Evolutionary conservation across 2,113 vertebrate genomes (phyloP), one percentile per base, ranked within the genome.

Genomic region (Panthera leo): DNA sequence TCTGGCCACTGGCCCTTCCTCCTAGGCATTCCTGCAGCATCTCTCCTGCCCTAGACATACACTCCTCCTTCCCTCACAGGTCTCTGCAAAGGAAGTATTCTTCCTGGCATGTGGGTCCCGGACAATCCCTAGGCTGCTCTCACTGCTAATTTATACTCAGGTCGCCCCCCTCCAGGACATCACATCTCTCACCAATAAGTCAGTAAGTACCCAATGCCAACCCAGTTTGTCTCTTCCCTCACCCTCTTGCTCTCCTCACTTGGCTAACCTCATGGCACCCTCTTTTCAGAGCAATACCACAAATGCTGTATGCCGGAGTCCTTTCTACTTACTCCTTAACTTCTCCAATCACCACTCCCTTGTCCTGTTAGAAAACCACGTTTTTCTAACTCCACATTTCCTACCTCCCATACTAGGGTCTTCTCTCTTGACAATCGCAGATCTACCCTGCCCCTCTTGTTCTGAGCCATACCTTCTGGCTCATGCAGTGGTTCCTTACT

Each of bases 261-360:
- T 53, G 63, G 80, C 86, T 55, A 78, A 34, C 67, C 45, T 48
- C 31, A 70, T 63, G 42, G 39, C 25, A n/a, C 7, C 45, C 51
- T 73, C 89, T 96, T 95, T 91, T 80, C 84, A 90, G 42, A 96
- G 36, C 85, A 80, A 78, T 7, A 71, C 31, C 39, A 94, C 27
- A 63, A 87, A n/a, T 4, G 16, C 55, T 82, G 45, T 34, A 79
- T 7, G 31, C 70, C 76, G 58, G 42, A 91, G 25, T 76, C 45
- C 75, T 55, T 89, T 86, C 73, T 58, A 53, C 67, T 86, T 55
- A 65, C 29, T 83, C 45, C 8, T 58, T 14, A 71, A 13, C 19
- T 36, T 75, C 48, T 61, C 55, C 18, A 27, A 78, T 45, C 16
- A 27, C 8, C n/a, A 58, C 7, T 76, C 61, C 53, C 84, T 29